phyloP scores from a whole-genome alignment of 1,140 invertebrate species.

The Rhopalosiphum padi region DNA sequence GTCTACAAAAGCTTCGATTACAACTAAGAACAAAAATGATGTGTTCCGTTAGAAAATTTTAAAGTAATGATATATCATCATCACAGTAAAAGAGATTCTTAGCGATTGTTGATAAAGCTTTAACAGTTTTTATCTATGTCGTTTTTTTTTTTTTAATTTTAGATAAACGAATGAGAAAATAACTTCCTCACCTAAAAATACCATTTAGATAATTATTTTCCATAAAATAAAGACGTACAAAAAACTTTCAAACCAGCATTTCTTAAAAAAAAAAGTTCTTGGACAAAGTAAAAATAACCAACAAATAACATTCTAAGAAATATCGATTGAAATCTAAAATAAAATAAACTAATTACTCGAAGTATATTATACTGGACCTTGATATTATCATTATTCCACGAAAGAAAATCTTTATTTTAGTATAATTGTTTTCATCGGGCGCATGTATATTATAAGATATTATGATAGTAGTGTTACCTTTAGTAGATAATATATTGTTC shows the following conservation, averaged over 20 bases:
- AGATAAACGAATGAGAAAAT: background rate
- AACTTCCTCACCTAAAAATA: background rate
- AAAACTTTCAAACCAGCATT: background rate
- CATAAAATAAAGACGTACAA: background rate
- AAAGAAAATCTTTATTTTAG: background rate
- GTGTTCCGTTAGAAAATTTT: background rate
- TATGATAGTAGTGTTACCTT: background rate
- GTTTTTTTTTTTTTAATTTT: background rate
- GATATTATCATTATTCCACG: background rate
- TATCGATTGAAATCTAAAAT: too few relatives aligned
- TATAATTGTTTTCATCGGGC: background rate
- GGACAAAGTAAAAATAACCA: background rate
- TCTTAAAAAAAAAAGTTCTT: background rate
- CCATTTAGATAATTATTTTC: background rate
- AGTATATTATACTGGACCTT: background rate
- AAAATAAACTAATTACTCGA: background rate
- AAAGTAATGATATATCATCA: background rate
- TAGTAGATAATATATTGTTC: background rate
- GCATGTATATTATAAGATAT: background rate
- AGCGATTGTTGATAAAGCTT: background rate
- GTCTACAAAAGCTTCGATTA: too few relatives aligned
- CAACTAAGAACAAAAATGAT: background rate
- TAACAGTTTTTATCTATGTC: background rate
- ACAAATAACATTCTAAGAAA: background rate
- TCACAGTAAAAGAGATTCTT: background rate